Evolutionary conservation across 2,888 invertebrate species (phyloP).

Genomic region (Ornithoptera alexandrae): DNA sequence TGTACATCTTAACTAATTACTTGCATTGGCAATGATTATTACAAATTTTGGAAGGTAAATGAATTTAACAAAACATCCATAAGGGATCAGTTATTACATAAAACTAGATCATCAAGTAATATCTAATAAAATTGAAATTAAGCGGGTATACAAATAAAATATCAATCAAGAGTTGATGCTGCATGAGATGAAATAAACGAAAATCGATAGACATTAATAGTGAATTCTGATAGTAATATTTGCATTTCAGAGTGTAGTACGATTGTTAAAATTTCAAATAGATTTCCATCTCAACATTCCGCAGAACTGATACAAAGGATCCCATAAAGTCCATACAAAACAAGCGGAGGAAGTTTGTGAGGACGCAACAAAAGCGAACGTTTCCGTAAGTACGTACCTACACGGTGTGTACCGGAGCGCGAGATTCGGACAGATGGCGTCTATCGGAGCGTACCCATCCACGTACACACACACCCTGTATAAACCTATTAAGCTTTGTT

Average conservation of each 20-base stretch:
- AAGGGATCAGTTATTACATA: too few species aligned
- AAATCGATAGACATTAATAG: neutral
- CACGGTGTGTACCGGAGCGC: constrained; percentile 27
- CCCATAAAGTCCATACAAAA: constrained; percentile 20
- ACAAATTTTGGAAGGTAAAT: too few species aligned
- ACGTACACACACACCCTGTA: constrained; percentile 18
- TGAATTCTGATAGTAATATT: neutral
- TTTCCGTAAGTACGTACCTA: constrained; percentile 26
- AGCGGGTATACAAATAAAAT: too few species aligned
- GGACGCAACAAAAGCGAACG: constrained; percentile 20
- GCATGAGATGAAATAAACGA: too few species aligned
- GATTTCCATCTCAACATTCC: neutral
- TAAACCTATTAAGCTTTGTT: constrained; percentile 29
- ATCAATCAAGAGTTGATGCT: too few species aligned
- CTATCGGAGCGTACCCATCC: constrained; percentile 28
- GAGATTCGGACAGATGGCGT: constrained; percentile 32
- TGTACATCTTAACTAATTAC: too few species aligned
- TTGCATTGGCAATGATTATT: too few species aligned
- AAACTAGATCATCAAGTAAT: too few species aligned
- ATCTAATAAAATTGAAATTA: too few species aligned
- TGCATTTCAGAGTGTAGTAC: neutral
- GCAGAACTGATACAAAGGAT: constrained; percentile 5
- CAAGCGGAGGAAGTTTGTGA: constrained; percentile 6
- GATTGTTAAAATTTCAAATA: too few species aligned
- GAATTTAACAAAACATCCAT: too few species aligned